These are phyloP conservation scores for Radopholus similis DNA, from an alignment of 1,140 invertebrate genomes.

Conservation along the genomic window DNA sequence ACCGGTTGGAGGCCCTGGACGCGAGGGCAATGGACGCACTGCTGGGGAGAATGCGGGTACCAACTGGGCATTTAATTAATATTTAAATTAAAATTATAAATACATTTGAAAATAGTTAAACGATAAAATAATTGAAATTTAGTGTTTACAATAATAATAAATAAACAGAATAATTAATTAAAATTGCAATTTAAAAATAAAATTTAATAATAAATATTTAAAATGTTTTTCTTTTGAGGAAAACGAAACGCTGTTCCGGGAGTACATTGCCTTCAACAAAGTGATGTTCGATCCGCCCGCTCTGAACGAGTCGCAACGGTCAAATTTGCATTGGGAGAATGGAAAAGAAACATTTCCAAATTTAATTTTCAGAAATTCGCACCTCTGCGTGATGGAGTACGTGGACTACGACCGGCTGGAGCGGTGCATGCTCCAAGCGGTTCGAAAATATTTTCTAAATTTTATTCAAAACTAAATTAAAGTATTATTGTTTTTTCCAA, in stretches of 20 bases:
- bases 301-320: not conserved
- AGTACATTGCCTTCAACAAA: slow-evolving; percentile 18
- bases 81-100: slow-evolving; percentile 22
- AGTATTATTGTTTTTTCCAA: too few species aligned
- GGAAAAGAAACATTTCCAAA: not conserved
- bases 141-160: too few species aligned
- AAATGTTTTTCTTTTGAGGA: too few species aligned
- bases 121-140: too few species aligned
- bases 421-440: not conserved
- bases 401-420: slow-evolving; percentile 6
- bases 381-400: slow-evolving; percentile 10
- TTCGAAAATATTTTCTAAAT: too few species aligned
- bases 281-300: not conserved
- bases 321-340: not conserved
- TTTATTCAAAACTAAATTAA: too few species aligned
- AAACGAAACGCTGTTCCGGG: slow-evolving; percentile 16
- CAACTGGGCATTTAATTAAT: slow-evolving; percentile 15
- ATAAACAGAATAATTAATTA: not conserved
- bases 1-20: slow-evolving; percentile 15
- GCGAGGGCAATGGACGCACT: slow-evolving; percentile 7
- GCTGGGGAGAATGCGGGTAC: slow-evolving; percentile 3
- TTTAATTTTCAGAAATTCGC: not conserved
- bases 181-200: not conserved
- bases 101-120: slow-evolving; percentile 2
- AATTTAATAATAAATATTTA: not conserved